These are phyloP conservation scores for Apus apus DNA, from an alignment of 2,113 vertebrate genomes.

Conservation along the genomic window DNA sequence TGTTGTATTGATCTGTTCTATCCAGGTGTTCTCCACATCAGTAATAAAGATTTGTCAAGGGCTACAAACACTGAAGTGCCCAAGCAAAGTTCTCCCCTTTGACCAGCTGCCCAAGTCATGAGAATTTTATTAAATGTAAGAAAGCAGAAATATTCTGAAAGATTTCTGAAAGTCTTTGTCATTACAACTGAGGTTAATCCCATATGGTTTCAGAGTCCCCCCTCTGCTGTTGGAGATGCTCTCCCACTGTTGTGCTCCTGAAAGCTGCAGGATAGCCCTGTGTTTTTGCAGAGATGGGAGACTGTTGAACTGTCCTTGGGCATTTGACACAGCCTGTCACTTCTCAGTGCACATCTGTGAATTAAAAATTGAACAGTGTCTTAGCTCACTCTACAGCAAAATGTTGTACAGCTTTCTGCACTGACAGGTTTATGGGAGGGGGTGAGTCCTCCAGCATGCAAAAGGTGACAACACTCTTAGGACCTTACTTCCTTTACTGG, in stretches of 20 bases:
- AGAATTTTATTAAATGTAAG: neutral
- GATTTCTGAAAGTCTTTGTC: neutral
- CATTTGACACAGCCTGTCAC: neutral
- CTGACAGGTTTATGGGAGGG: no score
- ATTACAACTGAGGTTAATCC: neutral
- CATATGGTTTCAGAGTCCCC: neutral
- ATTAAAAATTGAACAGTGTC: neutral
- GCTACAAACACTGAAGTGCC: neutral
- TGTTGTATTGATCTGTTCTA: neutral
- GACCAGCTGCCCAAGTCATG: neutral
- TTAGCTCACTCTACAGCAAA: neutral
- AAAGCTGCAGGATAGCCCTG: neutral
- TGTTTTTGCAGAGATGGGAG: neutral
- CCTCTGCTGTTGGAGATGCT: neutral
- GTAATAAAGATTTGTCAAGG: neutral
- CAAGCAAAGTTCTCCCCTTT: neutral
- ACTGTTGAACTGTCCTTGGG: neutral
- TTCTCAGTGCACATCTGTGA: neutral
- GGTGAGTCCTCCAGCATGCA: accelerated
- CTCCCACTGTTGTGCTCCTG: neutral
- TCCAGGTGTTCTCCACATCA: neutral
- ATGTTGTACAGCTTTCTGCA: neutral
- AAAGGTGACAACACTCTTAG: neutral
- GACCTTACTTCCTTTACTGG: neutral
- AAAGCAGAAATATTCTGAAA: neutral